Percentiles rank a stretch among this genome's conserved stretches.
Conservation (phyloP, 2,797 vertebrate genomes). For the Crocidura indochinensis region DNA sequence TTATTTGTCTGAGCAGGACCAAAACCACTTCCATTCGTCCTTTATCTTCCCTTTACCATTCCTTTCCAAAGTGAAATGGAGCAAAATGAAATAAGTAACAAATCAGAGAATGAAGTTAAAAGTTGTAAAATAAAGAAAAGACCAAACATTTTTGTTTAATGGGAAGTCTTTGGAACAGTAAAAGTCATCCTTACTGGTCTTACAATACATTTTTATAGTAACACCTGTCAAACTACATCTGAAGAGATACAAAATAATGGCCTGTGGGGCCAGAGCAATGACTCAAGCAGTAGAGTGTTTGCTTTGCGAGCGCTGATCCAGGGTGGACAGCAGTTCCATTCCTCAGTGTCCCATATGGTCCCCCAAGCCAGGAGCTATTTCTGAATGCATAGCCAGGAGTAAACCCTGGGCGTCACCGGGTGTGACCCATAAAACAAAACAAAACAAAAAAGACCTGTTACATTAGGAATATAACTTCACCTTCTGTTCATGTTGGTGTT, state of each 20-base stretch:
- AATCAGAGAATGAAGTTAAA: neutral
- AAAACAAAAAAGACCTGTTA: neutral
- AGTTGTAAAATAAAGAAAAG: conserved; percentile 35
- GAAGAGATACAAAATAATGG: neutral
- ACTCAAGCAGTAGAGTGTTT: too few species aligned
- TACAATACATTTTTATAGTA: neutral
- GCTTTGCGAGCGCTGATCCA: too few species aligned
- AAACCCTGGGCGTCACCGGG: too few species aligned
- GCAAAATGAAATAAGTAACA: neutral
- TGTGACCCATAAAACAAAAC: too few species aligned
- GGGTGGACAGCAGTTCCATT: too few species aligned
- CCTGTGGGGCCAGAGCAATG: too few species aligned
- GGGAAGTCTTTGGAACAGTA: conserved; percentile 3
- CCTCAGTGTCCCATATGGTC: too few species aligned
- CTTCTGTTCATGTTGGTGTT: neutral
- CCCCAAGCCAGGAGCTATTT: too few species aligned
- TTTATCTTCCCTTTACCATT: neutral
- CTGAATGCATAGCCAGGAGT: too few species aligned
- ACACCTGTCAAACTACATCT: conserved; percentile 18
- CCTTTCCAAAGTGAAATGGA: conserved; percentile 1
- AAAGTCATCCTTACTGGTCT: neutral
- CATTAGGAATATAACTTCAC: neutral
- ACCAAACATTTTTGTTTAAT: neutral
- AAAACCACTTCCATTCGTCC: neutral
- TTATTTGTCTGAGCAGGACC: neutral